These are phyloP conservation scores for Parnassius orleans DNA, from an alignment of 2,888 invertebrate genomes.

Conservation along the genomic window DNA sequence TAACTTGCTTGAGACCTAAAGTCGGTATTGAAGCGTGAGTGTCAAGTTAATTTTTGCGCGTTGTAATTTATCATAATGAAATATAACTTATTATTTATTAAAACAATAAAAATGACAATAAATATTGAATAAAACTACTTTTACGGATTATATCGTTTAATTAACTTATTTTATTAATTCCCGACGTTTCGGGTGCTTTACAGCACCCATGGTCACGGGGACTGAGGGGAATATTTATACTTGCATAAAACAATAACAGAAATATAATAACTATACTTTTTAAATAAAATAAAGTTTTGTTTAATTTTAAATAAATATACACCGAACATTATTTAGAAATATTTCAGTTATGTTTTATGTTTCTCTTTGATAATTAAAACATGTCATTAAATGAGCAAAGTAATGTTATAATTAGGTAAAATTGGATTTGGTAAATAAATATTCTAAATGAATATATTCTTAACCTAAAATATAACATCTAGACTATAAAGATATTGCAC, in stretches of 20 bases:
- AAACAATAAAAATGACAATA: background rate
- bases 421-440: background rate
- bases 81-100: constrained; percentile 23
- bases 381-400: background rate
- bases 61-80: too few relatives aligned
- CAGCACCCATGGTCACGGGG: too few relatives aligned
- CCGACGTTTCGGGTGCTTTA: too few relatives aligned
- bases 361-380: background rate
- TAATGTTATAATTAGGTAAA: background rate
- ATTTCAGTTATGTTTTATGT: background rate
- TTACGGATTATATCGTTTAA: too few relatives aligned
- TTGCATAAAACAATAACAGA: background rate
- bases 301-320: background rate
- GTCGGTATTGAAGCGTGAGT: too few relatives aligned
- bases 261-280: background rate
- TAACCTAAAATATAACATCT: background rate
- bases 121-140: too few relatives aligned
- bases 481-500: background rate
- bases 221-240: too few relatives aligned
- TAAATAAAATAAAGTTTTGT: background rate
- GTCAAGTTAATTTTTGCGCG: too few relatives aligned
- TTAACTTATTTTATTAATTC: too few relatives aligned
- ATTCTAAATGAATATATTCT: background rate
- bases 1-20: too few relatives aligned
- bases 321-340: background rate